A percentile compares a stretch with the other conserved stretches of the same genome.
phyloP scores from a whole-genome alignment of 2,797 vertebrate species.

The Channallabes apus region DNA sequence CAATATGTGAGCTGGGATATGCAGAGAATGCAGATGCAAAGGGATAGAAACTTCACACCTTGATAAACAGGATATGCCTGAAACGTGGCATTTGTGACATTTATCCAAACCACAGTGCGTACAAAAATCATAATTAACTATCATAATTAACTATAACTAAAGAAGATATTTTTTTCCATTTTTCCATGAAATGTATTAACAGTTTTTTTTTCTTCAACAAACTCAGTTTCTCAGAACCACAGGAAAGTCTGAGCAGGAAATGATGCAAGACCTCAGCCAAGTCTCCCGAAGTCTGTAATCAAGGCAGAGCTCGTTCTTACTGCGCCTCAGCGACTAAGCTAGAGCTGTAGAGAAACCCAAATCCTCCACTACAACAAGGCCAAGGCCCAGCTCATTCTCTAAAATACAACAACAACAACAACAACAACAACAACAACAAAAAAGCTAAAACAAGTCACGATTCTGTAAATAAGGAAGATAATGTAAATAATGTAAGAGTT shows the following conservation, averaged over 20 bases:
- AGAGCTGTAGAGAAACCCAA: conserved; percentile 41
- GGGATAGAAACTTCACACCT: conserved; percentile 44
- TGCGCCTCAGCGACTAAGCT: conserved; percentile 24
- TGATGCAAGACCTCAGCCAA: conserved; percentile 53
- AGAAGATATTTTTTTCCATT: too few species aligned
- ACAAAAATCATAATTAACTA: neutral
- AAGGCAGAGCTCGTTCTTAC: conserved; percentile 40
- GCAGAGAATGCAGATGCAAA: conserved; percentile 24
- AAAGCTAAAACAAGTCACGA: conserved; percentile 1
- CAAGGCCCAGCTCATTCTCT: conserved; percentile 32
- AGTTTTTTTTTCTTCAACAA: neutral
- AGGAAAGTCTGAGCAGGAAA: conserved; percentile 48
- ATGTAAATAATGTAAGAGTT: too few species aligned
- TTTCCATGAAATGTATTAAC: neutral
- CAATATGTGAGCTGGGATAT: conserved; percentile 33
- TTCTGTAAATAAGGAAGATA: neutral
- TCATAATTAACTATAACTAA: too few species aligned
- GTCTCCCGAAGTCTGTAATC: conserved; percentile 52
- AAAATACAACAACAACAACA: conserved; percentile 25
- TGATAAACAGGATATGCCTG: conserved; percentile 45
- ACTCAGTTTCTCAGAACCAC: conserved; percentile 8
- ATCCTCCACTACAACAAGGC: conserved; percentile 15
- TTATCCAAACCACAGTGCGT: conserved; percentile 1
- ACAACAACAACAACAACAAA: conserved; percentile 25
- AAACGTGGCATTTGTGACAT: conserved; percentile 1